A percentile compares a stretch with the other conserved stretches of the same genome.
These are phyloP conservation scores for Sphinx pinastri DNA, from an alignment of 2,888 invertebrate species.

Conservation along the genomic window DNA sequence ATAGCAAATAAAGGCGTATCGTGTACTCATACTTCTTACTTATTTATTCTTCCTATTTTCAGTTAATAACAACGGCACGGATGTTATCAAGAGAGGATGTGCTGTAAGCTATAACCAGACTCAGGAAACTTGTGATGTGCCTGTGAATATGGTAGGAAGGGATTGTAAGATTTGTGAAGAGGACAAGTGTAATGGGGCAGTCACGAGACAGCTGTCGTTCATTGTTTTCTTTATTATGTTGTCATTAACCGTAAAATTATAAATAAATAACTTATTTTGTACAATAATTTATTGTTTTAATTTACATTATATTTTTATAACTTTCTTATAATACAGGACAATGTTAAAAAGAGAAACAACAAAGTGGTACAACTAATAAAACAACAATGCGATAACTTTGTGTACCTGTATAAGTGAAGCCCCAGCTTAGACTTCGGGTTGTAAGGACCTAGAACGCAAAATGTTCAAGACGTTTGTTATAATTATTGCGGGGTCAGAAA, in stretches of 20 bases:
- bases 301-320: no score
- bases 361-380: no score
- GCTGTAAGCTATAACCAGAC: not conserved
- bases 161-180: slow-evolving; percentile 6
- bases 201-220: not conserved
- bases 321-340: no score
- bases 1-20: no score
- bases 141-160: not conserved
- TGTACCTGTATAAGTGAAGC: not conserved
- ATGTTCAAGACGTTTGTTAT: not conserved
- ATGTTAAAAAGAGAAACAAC: no score
- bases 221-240: not conserved
- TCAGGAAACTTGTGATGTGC: not conserved
- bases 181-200: slow-evolving; percentile 5
- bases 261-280: not conserved
- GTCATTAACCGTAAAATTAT: not conserved
- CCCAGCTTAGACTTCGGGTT: not conserved
- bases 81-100: slow-evolving; percentile 2
- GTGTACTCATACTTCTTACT: no score
- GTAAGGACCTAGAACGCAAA: not conserved
- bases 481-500: not conserved
- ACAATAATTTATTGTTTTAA: no score
- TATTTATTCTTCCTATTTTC: not conserved
- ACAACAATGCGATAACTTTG: not conserved
- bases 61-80: not conserved